Evolutionary conservation across 2,888 invertebrate species (phyloP), one percentile per base, ranked within the genome.

Genomic region (Vesta saturnalis): DNA sequence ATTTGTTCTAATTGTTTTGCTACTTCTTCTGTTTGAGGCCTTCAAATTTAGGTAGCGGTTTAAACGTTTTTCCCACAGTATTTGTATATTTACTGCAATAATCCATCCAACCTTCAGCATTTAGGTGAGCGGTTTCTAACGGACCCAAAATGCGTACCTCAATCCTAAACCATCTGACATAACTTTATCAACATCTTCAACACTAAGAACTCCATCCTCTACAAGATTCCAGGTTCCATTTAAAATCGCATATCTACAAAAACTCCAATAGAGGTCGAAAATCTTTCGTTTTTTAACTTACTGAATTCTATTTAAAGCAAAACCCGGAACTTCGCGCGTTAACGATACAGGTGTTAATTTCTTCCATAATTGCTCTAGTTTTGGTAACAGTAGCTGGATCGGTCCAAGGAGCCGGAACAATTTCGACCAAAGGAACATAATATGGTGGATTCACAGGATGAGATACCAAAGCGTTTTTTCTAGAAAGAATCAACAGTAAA

Each of bases 391-490:
- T n/a, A n/a, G n/a, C n/a, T n/a, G n/a, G n/a, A n/a, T n/a, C n/a
- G n/a, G n/a, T n/a, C n/a, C n/a, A n/a, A n/a, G n/a, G n/a, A n/a
- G n/a, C n/a, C n/a, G n/a, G n/a, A n/a, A n/a, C n/a, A n/a, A n/a
- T n/a, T n/a, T n/a, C n/a, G n/a, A n/a, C n/a, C n/a, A n/a, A n/a
- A 2, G 96, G 94, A 18, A 97, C 95, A 82, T 96, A 97, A 83
- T 97, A 97, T 0, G 98, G 98, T 3, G 98, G 98, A 83, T 98
- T 98, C 1, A 97, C 95, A 83, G 97, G 98, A 85, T 98, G 97
- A 0, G 94, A 94, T 12, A 97, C 94, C 58, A 95, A 87, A 23
- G 92, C 87, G 86, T 93, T 88, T 72, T 83, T 83, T 69, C 83
- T 83, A 62, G 49, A 75, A 75, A 49, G 57, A 68, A 64, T 55